Evolutionary conservation across 2,797 vertebrate genomes (phyloP).

Genomic region (Enteromius afrohamiltoni): DNA sequence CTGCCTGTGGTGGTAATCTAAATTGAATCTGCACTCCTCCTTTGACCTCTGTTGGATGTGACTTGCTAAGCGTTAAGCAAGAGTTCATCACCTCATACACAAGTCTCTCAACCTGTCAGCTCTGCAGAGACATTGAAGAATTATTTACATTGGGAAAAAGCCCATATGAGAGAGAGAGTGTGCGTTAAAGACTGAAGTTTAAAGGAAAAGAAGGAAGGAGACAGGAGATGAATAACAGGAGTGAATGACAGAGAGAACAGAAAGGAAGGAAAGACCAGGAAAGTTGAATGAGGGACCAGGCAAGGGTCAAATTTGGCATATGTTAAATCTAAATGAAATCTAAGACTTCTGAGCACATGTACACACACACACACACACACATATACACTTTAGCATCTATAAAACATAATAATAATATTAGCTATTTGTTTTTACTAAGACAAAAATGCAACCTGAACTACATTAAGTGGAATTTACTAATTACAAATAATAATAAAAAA

Average conservation of each 20-base stretch:
- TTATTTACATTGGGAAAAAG: constrained; percentile 45
- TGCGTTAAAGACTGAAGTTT: constrained; percentile 14
- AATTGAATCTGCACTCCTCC: constrained; percentile 49
- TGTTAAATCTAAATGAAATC: constrained; percentile 29
- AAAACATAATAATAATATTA: neutral
- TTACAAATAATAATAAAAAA: neutral
- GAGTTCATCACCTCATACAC: constrained; percentile 45
- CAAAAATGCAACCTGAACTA: neutral
- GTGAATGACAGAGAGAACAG: constrained; percentile 37
- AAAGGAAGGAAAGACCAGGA: constrained; percentile 18
- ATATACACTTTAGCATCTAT: neutral
- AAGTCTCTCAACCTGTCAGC: constrained; percentile 51
- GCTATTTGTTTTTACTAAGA: neutral
- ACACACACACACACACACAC: neutral
- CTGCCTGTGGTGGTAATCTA: constrained; percentile 45
- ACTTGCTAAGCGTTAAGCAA: constrained; percentile 40
- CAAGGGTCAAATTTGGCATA: constrained; percentile 6
- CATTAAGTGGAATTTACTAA: neutral
- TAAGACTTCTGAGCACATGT: neutral
- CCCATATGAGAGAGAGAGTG: constrained; percentile 10
- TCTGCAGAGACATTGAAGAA: constrained; percentile 39
- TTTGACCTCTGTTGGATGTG: constrained; percentile 31
- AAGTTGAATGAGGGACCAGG: constrained; percentile 4
- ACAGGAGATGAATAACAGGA: constrained; percentile 39
- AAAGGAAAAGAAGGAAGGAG: constrained; percentile 13